Evolutionary conservation across 1,140 invertebrate species (phyloP).

Genomic region (Lutraria rhynchaena): DNA sequence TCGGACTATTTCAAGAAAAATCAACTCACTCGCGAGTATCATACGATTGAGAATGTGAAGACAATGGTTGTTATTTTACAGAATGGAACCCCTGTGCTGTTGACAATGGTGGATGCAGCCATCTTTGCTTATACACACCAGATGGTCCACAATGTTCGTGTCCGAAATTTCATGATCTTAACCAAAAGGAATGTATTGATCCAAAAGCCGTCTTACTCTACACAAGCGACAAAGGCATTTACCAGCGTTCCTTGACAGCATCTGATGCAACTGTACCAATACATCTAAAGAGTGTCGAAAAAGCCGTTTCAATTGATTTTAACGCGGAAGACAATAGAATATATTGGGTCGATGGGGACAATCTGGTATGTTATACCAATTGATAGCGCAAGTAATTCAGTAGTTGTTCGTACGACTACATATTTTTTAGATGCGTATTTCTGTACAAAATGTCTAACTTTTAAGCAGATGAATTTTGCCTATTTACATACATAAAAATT

Average conservation of each 20-base stretch:
- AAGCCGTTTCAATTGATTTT: slow-evolving; percentile 95
- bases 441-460: no score
- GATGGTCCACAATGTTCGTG: slow-evolving; percentile 88
- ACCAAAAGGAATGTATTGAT: slow-evolving; percentile 89
- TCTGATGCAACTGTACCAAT: slow-evolving; percentile 90
- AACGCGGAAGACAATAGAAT: slow-evolving; percentile 92
- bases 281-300: slow-evolving; percentile 87
- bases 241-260: slow-evolving; percentile 82
- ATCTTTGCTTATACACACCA: slow-evolving; percentile 95
- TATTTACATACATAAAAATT: no score
- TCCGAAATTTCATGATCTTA: slow-evolving; percentile 89
- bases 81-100: slow-evolving; percentile 94
- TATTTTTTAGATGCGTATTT: no score
- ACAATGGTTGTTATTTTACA: no score
- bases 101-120: slow-evolving; percentile 98
- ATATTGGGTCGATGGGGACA: slow-evolving; percentile 95
- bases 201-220: slow-evolving; percentile 95
- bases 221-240: slow-evolving; percentile 91
- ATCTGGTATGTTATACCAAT: slow-evolving; percentile 81
- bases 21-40: no score
- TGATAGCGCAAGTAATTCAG: no score
- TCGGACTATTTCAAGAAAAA: no score
- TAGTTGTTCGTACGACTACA: no score
- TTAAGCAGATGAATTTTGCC: no score
- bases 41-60: no score